These are phyloP conservation scores for Athalia circularis DNA, from an alignment of 2,888 invertebrate genomes.

Conservation along the genomic window DNA sequence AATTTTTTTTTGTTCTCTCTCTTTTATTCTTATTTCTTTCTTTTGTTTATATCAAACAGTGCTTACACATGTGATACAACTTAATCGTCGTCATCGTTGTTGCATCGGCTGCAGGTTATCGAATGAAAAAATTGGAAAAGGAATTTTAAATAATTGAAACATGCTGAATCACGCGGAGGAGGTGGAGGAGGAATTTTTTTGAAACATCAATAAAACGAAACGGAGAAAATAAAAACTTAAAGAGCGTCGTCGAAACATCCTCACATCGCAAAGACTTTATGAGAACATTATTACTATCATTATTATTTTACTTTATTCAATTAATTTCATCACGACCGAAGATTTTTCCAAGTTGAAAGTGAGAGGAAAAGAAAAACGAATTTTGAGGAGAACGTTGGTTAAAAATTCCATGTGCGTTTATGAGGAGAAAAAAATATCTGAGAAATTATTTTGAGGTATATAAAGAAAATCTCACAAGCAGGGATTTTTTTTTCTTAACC, in stretches of 20 bases:
- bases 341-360: constrained; percentile 25
- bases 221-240: neutral
- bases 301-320: neutral
- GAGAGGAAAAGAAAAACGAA: neutral
- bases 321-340: constrained; percentile 11
- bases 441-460: neutral
- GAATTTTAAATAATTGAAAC: no score
- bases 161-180: neutral
- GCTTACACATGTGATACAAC: neutral
- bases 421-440: neutral
- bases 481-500: neutral
- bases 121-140: no score
- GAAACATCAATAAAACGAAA: no score
- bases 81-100: no score
- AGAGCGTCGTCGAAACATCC: neutral
- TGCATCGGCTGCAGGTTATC: no score
- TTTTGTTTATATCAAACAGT: neutral
- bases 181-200: neutral
- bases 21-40: neutral
- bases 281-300: neutral
- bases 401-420: neutral
- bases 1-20: neutral
- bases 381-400: neutral
- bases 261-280: constrained; percentile 24
- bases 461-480: constrained; percentile 43